These are phyloP conservation scores for Gymnopithys bicolor DNA, from an alignment of 2,797 vertebrate genomes.

Conservation along the genomic window DNA sequence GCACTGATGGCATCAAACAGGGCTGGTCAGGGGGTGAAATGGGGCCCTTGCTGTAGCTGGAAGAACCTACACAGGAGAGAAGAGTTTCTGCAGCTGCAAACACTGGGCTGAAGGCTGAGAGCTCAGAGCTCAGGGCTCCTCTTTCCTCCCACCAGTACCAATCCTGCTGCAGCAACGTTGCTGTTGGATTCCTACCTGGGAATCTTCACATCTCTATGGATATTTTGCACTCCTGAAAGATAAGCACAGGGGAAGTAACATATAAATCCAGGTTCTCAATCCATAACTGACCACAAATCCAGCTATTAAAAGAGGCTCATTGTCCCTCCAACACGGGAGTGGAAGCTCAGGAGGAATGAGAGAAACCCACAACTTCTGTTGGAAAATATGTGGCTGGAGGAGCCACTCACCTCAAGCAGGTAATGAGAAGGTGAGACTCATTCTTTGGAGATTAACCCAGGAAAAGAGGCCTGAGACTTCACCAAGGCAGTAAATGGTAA, in stretches of 20 bases:
- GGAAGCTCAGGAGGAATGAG: neutral
- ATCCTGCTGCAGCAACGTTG: neutral
- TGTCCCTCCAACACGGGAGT: neutral
- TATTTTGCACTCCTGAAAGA: neutral
- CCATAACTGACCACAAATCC: neutral
- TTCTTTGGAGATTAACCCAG: neutral
- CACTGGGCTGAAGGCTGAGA: neutral
- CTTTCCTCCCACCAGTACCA: neutral
- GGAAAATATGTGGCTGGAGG: neutral
- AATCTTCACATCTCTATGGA: neutral
- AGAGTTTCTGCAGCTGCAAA: neutral
- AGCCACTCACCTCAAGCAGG: neutral
- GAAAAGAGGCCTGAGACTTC: neutral
- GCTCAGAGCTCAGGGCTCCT: neutral
- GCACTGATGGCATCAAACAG: neutral
- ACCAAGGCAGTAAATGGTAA: slow-evolving; percentile 5
- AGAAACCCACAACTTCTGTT: neutral
- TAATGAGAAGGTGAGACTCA: neutral
- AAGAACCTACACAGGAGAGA: neutral
- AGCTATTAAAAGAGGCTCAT: neutral
- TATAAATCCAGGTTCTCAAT: neutral
- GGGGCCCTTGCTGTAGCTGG: neutral
- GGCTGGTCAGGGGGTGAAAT: neutral
- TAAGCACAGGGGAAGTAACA: neutral
- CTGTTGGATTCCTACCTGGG: neutral